Percentiles rank a stretch among this genome's conserved stretches.
Evolutionary conservation across 2,888 invertebrate genomes (phyloP).

Genomic region (Drosophila leonis): DNA sequence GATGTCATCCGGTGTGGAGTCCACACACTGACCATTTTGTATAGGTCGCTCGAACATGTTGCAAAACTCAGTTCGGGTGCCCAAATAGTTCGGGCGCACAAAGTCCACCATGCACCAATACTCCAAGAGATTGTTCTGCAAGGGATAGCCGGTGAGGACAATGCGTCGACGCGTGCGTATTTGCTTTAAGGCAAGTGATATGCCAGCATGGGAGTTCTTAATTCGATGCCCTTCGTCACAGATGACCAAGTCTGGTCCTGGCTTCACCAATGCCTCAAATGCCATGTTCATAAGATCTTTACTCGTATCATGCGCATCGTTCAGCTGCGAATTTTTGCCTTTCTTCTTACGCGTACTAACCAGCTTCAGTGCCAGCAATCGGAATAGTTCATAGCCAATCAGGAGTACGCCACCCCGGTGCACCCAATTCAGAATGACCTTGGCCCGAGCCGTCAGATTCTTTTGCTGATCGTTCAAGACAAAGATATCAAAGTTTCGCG

Average conservation of each 20-base stretch:
- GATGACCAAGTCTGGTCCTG: conserved; percentile 97
- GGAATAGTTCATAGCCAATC: conserved; percentile 98
- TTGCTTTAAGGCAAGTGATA: conserved; percentile 97
- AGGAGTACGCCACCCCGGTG: conserved; percentile 95
- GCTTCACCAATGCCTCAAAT: conserved; percentile 93
- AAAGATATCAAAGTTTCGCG: conserved; percentile 94
- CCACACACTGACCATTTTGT: conserved; percentile 98
- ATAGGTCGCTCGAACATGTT: conserved; percentile 99
- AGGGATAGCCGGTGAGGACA: conserved; percentile 98
- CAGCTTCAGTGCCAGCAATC: conserved; percentile 93
- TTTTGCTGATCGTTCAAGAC: conserved; percentile 98
- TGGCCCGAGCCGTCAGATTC: conserved; percentile 93
- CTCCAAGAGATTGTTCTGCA: conserved; percentile 98
- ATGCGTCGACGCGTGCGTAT: conserved; percentile 97
- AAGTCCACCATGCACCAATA: conserved; percentile 99
- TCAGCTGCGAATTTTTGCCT: conserved; percentile 65
- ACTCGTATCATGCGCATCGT: conserved; percentile 87
- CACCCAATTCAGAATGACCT: conserved; percentile 95
- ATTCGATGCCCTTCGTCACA: conserved; percentile 99
- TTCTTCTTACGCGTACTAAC: conserved; percentile 87
- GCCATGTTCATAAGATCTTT: conserved; percentile 93
- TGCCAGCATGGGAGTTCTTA: conserved; percentile 98
- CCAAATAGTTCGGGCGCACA: conserved; percentile 98
- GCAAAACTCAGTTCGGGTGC: conserved; percentile 97
- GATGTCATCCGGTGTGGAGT: conserved; percentile 97